Conservation (phyloP, 2,113 vertebrate species). For the Silurus asotus region DNA sequence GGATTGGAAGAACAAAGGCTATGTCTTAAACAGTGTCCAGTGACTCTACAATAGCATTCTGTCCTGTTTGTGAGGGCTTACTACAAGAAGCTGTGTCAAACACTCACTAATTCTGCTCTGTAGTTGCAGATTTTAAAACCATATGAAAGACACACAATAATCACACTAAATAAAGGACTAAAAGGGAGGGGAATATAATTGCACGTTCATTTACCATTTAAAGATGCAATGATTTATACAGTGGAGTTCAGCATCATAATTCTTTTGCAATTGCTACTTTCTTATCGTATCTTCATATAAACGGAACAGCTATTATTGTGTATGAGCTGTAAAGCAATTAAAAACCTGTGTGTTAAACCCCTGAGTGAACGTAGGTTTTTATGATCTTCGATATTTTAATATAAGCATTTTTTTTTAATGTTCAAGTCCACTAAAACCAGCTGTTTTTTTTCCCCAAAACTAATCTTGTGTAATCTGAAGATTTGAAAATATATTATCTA, state of each 20-base stretch:
- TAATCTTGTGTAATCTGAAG: background rate
- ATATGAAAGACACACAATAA: slow-evolving; percentile 29
- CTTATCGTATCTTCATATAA: background rate
- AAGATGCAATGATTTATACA: background rate
- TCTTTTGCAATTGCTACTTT: background rate
- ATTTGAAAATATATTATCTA: background rate
- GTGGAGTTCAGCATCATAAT: background rate
- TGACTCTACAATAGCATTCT: slow-evolving; percentile 33
- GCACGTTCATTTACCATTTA: background rate
- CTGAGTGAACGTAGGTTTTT: background rate
- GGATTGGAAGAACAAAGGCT: slow-evolving; percentile 40
- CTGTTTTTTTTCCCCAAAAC: background rate
- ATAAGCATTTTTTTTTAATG: background rate
- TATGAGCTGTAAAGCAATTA: background rate
- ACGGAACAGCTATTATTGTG: no score
- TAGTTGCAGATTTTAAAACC: slow-evolving; percentile 32
- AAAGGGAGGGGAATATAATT: slow-evolving; percentile 7
- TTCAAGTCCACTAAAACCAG: background rate
- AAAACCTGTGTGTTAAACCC: background rate
- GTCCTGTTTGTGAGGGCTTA: slow-evolving; percentile 21
- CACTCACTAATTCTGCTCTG: slow-evolving; percentile 36
- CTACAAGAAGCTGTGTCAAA: slow-evolving; percentile 16
- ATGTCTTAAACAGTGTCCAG: slow-evolving; percentile 38
- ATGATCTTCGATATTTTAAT: background rate
- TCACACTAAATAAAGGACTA: slow-evolving; percentile 30